Base-by-base conservation (phyloP, 2,113 vertebrate genomes). In the Thamnophis sirtalis region DNA sequence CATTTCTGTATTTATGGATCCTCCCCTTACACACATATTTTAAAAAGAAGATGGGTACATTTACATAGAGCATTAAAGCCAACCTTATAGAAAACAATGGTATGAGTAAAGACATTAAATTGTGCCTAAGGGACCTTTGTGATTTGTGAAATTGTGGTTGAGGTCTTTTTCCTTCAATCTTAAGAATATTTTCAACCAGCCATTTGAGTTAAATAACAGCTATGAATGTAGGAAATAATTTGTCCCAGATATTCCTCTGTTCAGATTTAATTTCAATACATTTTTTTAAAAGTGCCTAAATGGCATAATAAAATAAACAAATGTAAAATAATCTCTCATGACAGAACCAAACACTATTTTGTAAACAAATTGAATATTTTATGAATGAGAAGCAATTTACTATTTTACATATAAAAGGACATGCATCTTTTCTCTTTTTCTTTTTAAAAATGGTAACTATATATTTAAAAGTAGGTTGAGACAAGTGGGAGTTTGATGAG, bases 1-100 rank as follows among this genome's bases (percentile, higher is more conserved):
- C 84, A 2, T 11, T 92, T 86, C 93, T 92, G 68, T 95, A 80
- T 86, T 58, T 94, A 24, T 60, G 49, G 4, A 55, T 8, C 5
- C 55, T 93, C 50, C 58, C 91, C 87, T 94, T 4, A 0, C 94
- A 80, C 91, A 3, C 1, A 89, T 1, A 92, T 93, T 91, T 91
- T 85, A 90, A 95, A 94, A 94, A 54, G 4, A 48, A 51, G 93
- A 56, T 49, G 56, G 91, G 93, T 73, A 2, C 58, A 95, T 93
- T 58, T 89, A 93, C 90, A 55, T 7, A 50, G 21, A 89, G 51
- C 89, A 21, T n/a, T 9, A 94, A 89, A 60, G n/a, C n/a, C 92
- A 91, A 88, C 58, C 21, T 0, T 90, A 55, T 60, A 68, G 95
- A 87, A 88, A 43, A 38, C 1, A 26, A 5, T 88, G 91, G 55